These are phyloP conservation scores for Cygnus atratus DNA, from an alignment of 2,113 vertebrate species.

Conservation along the genomic window DNA sequence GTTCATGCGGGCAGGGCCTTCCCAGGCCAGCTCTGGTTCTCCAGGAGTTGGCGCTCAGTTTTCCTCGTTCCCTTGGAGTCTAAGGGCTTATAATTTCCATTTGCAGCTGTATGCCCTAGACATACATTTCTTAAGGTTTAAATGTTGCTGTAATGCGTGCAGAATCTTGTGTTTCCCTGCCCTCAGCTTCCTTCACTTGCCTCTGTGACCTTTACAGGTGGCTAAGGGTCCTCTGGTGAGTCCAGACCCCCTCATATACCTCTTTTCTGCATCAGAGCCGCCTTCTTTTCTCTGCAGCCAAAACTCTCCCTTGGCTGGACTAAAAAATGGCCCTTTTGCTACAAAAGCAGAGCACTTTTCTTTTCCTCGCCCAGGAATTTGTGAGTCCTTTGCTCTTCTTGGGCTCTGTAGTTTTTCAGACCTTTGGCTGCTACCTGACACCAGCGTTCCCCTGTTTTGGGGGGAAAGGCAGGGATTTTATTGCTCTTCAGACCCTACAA, in stretches of 20 bases:
- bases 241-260: not conserved
- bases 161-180: not conserved
- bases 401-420: not conserved
- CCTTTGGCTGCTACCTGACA: not conserved
- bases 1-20: not conserved
- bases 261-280: not conserved
- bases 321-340: not conserved
- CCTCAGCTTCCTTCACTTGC: not conserved
- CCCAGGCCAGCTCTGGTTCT: not conserved
- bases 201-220: not conserved
- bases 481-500: not conserved
- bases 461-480: not conserved
- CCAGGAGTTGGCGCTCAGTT: not conserved
- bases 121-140: not conserved
- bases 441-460: not conserved
- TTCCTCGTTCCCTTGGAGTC: not conserved
- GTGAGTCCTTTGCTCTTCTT: not conserved
- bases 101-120: not conserved
- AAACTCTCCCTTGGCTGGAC: not conserved
- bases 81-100: not conserved
- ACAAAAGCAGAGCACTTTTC: accelerated
- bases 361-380: accelerated
- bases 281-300: not conserved
- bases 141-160: not conserved
- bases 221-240: not conserved